Conservation (phyloP, 1,140 invertebrate species). For the Drosophila funebris region DNA sequence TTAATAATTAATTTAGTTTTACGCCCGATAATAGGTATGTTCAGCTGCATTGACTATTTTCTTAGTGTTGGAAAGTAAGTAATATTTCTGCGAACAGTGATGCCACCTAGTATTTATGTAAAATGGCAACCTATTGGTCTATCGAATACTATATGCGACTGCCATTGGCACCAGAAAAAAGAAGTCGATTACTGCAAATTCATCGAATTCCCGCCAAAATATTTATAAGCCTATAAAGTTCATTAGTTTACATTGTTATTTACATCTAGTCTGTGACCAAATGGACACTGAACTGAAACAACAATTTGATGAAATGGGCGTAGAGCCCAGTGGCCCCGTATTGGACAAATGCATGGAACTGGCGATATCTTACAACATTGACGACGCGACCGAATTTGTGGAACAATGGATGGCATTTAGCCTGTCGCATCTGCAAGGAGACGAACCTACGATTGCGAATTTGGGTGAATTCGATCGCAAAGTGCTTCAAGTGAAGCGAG, state of each 20-base stretch:
- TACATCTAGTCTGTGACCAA: constrained; percentile 4
- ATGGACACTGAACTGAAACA: constrained; percentile 75
- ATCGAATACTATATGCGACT: neutral
- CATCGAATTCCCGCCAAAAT: constrained; percentile 62
- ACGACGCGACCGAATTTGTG: constrained; percentile 87
- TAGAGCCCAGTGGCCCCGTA: constrained; percentile 62
- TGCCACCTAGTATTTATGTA: neutral
- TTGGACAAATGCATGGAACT: constrained; percentile 84
- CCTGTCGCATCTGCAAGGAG: constrained; percentile 86
- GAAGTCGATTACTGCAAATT: neutral
- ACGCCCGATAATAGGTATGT: constrained; percentile 36
- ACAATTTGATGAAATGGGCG: constrained; percentile 80
- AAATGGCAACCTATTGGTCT: neutral
- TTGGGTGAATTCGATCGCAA: constrained; percentile 86
- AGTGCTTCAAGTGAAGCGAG: constrained; percentile 85
- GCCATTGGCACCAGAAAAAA: neutral
- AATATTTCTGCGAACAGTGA: neutral
- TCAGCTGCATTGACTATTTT: constrained; percentile 45
- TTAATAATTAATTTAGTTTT: constrained; percentile 64
- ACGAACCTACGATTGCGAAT: constrained; percentile 85
- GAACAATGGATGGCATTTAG: constrained; percentile 89
- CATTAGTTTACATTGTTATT: constrained; percentile 28
- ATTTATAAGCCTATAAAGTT: neutral
- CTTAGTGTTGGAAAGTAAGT: constrained; percentile 1
- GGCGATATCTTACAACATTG: constrained; percentile 85